These are phyloP conservation scores for Pristionchus arcanus DNA, from an alignment of 2,888 invertebrate species.

Conservation along the genomic window DNA sequence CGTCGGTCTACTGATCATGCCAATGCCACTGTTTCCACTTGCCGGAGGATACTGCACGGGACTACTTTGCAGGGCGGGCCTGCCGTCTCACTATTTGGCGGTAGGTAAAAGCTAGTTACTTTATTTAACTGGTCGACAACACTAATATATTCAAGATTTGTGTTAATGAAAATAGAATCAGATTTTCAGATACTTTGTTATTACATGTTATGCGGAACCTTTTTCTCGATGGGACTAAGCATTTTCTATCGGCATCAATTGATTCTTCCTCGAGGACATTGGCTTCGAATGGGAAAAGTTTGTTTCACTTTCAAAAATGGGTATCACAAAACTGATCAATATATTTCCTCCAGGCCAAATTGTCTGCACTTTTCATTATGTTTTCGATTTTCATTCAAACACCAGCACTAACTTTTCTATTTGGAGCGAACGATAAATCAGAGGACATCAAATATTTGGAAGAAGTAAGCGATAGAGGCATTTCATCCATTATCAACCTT, in stretches of 20 bases:
- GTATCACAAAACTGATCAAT: too few species aligned
- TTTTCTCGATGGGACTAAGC: background rate
- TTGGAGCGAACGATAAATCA: background rate
- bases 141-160: too few species aligned
- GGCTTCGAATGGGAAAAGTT: background rate
- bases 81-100: background rate
- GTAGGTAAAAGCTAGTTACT: background rate
- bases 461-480: background rate
- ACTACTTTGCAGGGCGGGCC: background rate
- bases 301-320: too few species aligned
- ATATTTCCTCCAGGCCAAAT: background rate
- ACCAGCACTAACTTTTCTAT: background rate
- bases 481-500: background rate
- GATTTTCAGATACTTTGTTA: background rate
- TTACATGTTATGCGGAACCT: background rate
- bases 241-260: background rate
- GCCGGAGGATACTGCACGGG: background rate
- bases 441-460: background rate
- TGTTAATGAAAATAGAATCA: background rate
- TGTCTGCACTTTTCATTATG: background rate
- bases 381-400: background rate
- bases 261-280: background rate
- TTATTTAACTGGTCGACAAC: too few species aligned
- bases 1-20: background rate
- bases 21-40: background rate